These are phyloP conservation scores for Netelia virgata DNA, from an alignment of 2,888 invertebrate genomes.

Conservation along the genomic window DNA sequence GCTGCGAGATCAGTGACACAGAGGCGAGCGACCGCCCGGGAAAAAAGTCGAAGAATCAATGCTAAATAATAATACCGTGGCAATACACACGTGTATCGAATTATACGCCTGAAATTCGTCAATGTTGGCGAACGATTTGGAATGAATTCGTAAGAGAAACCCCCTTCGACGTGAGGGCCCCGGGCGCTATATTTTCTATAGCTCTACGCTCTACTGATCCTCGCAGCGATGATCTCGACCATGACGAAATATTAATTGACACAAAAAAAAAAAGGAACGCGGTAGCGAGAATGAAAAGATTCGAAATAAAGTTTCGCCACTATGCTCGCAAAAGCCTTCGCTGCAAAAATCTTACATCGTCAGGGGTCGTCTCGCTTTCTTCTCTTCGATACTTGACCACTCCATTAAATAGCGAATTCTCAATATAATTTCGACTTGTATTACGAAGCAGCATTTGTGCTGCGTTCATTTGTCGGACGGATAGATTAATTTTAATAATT, in stretches of 20 bases:
- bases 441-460: neutral
- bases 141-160: slow-evolving; percentile 22
- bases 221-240: slow-evolving; percentile 75
- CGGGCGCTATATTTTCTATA: slow-evolving; percentile 49
- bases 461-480: slow-evolving; percentile 17
- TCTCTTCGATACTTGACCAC: slow-evolving; percentile 22
- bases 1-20: slow-evolving; percentile 43
- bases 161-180: slow-evolving; percentile 29
- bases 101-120: neutral
- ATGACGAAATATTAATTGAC: slow-evolving; percentile 82
- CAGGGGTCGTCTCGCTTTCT: slow-evolving; percentile 16
- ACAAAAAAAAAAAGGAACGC: slow-evolving; percentile 74
- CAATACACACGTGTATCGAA: slow-evolving; percentile 2
- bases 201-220: slow-evolving; percentile 52
- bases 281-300: slow-evolving; percentile 18
- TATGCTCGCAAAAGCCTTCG: neutral
- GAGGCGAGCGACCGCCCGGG: slow-evolving; percentile 11
- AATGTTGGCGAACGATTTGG: neutral
- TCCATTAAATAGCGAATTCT: slow-evolving; percentile 23
- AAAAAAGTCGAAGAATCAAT: slow-evolving; percentile 20
- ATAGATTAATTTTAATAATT: slow-evolving; percentile 20
- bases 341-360: neutral
- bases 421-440: neutral
- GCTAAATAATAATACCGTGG: slow-evolving; percentile 10
- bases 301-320: slow-evolving; percentile 19